These are phyloP conservation scores for Metopolophium dirhodum DNA, from an alignment of 1,140 invertebrate genomes.

Conservation along the genomic window DNA sequence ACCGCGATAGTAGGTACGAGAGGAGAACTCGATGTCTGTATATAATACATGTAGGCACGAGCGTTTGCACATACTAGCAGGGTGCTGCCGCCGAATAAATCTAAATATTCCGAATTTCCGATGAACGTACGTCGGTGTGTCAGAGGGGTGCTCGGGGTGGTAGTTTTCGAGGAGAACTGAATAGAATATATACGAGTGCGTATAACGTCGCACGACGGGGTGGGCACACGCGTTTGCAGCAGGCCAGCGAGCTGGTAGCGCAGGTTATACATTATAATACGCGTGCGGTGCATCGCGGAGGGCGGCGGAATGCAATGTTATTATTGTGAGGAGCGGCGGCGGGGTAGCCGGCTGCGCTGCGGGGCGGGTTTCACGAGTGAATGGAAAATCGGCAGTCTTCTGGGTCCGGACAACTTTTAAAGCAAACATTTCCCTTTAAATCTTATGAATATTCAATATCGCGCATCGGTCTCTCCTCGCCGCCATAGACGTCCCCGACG, in stretches of 20 bases:
- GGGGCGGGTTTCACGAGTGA: conserved; percentile 48
- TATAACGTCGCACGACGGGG: background rate
- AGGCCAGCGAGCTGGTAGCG: background rate
- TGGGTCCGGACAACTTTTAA: conserved; percentile 53
- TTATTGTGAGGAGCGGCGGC: background rate
- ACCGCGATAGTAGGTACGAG: background rate
- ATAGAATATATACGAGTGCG: background rate
- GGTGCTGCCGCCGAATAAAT: background rate
- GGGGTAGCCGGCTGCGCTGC: background rate
- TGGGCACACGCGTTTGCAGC: background rate
- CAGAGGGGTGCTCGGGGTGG: background rate
- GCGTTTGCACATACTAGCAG: background rate
- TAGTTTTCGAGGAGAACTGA: background rate
- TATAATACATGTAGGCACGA: background rate
- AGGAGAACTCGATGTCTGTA: background rate
- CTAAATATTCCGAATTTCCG: background rate
- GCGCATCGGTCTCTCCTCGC: conserved; percentile 44
- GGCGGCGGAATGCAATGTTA: background rate
- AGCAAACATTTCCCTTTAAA: conserved; percentile 57
- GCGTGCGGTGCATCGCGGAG: background rate
- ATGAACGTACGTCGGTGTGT: background rate
- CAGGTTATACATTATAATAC: background rate
- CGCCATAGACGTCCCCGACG: background rate
- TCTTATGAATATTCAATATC: conserved; percentile 57
- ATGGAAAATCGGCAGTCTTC: conserved; percentile 53